Evolutionary conservation across 2,888 invertebrate species (phyloP), one percentile per base, ranked within the genome.

Genomic region (Congeria kusceri): DNA sequence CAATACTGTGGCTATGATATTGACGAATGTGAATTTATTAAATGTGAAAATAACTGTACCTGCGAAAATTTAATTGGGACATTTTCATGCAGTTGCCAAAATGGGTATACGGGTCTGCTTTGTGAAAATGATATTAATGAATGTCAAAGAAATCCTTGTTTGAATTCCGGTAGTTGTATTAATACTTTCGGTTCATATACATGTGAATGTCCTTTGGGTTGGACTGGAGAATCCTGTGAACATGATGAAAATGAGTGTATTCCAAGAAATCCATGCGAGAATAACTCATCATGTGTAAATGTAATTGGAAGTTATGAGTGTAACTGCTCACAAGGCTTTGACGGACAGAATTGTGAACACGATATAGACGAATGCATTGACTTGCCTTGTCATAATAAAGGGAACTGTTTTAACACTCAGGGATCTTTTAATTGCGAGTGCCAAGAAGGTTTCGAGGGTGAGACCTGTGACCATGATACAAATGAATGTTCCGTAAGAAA

Each of bases 331-430:
- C 49, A 28, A 11, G 73, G 68, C 1, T 73, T 32, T 23, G 20
- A 44, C 0, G 78, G 78, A 25, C 27, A 44, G 18, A n/a, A 58
- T 15, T 79, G 79, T 59, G 29, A 64, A 3, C 18, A 44, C 27
- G 79, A 79, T 49, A 39, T 66, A 3, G 65, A 79, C 32, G 79
- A 79, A 66, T 79, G 79, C 29, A 9, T 20, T 13, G 18, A 53
- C 3, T 27, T 29, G 4, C 71, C 71, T 0, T 77, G 77, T 39
- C 46, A 59, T 2, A 27, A 66, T 5, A 27, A 29, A 27, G 63
- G 70, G 13, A 49, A 46, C 25, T 79, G 79, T 67, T 25, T 27
- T 23, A 74, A 79, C 46, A 44, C n/a, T 0, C n/a, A 61, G 20
- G 79, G 79, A 3, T 64, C 65, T 3, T 79, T 47, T 32, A 46